Percentiles rank a stretch among this genome's conserved stretches.
These are phyloP conservation scores for Leptocoma aspasia DNA, from an alignment of 2,113 vertebrate species.

Conservation along the genomic window DNA sequence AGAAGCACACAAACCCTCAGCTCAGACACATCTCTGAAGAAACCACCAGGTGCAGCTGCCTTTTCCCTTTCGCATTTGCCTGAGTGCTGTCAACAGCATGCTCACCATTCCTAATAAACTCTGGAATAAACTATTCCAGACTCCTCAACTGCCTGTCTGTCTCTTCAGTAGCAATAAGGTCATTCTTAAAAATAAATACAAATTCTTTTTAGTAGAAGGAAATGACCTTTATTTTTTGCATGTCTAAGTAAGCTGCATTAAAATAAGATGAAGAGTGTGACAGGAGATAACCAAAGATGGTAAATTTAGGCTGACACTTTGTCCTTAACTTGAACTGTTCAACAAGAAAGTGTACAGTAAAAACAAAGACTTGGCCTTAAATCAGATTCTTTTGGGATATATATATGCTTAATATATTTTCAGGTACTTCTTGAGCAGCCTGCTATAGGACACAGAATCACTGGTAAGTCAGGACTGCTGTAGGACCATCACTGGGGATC, in stretches of 20 bases:
- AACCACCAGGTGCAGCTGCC: neutral
- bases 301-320: constrained; percentile 1
- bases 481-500: neutral
- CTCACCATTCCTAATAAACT: neutral
- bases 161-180: neutral
- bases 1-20: neutral
- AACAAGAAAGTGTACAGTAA: neutral
- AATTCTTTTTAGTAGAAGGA: neutral
- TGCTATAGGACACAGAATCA: neutral
- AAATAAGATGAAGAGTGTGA: neutral
- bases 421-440: neutral
- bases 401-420: neutral
- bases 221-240: constrained; percentile 28
- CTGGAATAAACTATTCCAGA: neutral
- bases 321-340: constrained; percentile 21
- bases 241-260: neutral
- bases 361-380: neutral
- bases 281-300: neutral
- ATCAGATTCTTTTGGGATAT: neutral
- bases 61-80: neutral
- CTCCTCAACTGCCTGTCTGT: neutral
- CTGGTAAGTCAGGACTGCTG: neutral
- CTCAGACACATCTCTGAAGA: neutral
- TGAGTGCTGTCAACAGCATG: accelerated
- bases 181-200: neutral